Conservation (phyloP, 2,113 vertebrate species). For the Jaculus jaculus region DNA sequence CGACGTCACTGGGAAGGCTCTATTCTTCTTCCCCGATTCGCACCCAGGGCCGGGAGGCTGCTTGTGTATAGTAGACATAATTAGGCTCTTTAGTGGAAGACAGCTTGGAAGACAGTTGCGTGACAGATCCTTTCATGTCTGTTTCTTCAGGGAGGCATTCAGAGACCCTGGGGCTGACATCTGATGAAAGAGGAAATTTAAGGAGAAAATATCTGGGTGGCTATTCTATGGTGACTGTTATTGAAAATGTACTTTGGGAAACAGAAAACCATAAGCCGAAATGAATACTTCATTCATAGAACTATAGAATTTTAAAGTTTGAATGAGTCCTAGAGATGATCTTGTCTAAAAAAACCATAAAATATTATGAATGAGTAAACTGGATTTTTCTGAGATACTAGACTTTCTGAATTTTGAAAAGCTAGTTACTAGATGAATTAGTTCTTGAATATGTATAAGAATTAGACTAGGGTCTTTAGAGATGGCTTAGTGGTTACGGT, state of each 20-base stretch:
- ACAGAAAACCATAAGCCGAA: conserved; percentile 21
- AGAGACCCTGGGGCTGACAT: conserved; percentile 30
- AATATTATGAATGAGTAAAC: conserved; percentile 34
- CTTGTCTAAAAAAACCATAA: not conserved
- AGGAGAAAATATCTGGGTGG: conserved; percentile 30
- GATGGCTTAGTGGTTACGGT: no score
- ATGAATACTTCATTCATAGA: not conserved
- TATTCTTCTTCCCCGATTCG: not conserved
- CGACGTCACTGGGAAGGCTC: not conserved
- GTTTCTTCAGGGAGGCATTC: conserved; percentile 15
- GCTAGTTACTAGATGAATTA: not conserved
- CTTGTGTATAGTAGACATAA: not conserved
- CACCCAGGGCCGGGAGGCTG: conserved; percentile 28
- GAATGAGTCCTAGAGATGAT: not conserved
- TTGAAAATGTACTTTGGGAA: conserved; percentile 49
- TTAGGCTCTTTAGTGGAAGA: not conserved
- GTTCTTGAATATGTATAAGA: conserved; percentile 2
- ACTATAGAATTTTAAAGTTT: conserved; percentile 14
- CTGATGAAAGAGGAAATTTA: not conserved
- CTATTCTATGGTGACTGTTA: conserved; percentile 43
- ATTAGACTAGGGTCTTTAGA: not conserved
- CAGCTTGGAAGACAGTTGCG: conserved; percentile 31
- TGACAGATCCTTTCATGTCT: conserved; percentile 17
- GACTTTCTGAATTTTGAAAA: not conserved
- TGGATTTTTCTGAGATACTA: not conserved